These are phyloP conservation scores for Drosophila neonasuta DNA, from an alignment of 2,888 invertebrate species.

Conservation along the genomic window DNA sequence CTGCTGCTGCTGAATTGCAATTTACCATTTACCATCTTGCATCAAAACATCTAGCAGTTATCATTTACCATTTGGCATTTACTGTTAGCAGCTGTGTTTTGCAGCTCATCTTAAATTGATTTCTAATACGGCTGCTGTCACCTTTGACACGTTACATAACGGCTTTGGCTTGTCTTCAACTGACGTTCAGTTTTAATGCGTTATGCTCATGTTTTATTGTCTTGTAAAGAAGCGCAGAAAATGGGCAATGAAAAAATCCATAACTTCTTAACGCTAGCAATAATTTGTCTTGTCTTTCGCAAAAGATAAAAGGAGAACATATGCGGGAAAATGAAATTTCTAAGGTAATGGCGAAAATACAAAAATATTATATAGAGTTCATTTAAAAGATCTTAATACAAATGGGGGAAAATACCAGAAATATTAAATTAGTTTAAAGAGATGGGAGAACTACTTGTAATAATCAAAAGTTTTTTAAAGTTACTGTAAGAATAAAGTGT, in stretches of 20 bases:
- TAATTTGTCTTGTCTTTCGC: background rate
- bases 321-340: too few species aligned
- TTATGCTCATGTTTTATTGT: background rate
- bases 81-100: conserved; percentile 58
- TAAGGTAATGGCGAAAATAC: too few species aligned
- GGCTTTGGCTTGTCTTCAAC: conserved; percentile 55
- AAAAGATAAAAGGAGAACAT: background rate
- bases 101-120: conserved; percentile 67
- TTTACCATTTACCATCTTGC: conserved; percentile 38
- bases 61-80: conserved; percentile 42
- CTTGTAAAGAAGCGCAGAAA: background rate
- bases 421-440: too few species aligned
- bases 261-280: too few species aligned
- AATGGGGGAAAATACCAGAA: too few species aligned
- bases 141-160: conserved; percentile 71
- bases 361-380: too few species aligned
- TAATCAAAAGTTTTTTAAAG: too few species aligned
- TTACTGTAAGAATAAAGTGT: too few species aligned
- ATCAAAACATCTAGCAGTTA: conserved; percentile 16
- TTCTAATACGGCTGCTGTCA: conserved; percentile 70
- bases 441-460: too few species aligned
- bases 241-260: background rate
- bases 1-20: conserved; percentile 32
- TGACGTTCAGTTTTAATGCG: background rate
- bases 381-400: too few species aligned